Base-by-base conservation (phyloP, 1,140 invertebrate genomes). In the Brachionus asplanchnoidis region DNA sequence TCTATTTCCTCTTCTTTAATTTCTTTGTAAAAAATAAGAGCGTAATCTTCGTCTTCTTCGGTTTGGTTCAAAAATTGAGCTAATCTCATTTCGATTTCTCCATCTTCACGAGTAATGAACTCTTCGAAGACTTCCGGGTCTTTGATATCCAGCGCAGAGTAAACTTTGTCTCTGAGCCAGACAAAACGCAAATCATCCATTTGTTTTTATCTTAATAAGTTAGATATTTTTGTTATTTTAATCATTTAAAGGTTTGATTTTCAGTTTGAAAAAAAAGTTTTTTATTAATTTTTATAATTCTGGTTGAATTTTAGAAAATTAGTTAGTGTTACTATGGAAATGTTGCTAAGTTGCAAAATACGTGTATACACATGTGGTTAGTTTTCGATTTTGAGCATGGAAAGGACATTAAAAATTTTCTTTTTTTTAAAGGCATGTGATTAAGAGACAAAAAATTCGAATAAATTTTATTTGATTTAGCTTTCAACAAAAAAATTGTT, bases 161-260 rank as follows among this genome's bases (percentile, higher is more conserved):
- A 88, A 2, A 89, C 88, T 84, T 87, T 86, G 73, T 89, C 86
- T 75, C 88, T 85, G 20, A 90, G 86, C 89, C 89, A 90, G 82
- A 89, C 88, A 42, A 90, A 88, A 77, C 89, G 85, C 28, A 88
- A 87, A 86, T 90, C 89, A 87, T 90, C 89, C 89, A 90, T 90
- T 82, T 77, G 42, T 73, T 20, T 42, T 73, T 42, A 73, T 73
- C 68, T 77, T 28, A 46, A 26, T 26, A 12, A 12, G 50, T 28
- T 4, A 50, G 40, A 75, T 77, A 50, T 28, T 28, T 12, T 3
- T 20, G 17, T 50, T 77, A 14, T 11, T 17, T 5, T 77, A 53
- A 77, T 14, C 20, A 11, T 42, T 50, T 40, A 42, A 73, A 40
- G 14, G 9, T 40, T 20, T n/a, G 36, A 17, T 4, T 42, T 75